Evolutionary conservation across 2,888 invertebrate genomes (phyloP), one percentile per base, ranked within the genome.

Genomic region (Heteromurus nitidus): DNA sequence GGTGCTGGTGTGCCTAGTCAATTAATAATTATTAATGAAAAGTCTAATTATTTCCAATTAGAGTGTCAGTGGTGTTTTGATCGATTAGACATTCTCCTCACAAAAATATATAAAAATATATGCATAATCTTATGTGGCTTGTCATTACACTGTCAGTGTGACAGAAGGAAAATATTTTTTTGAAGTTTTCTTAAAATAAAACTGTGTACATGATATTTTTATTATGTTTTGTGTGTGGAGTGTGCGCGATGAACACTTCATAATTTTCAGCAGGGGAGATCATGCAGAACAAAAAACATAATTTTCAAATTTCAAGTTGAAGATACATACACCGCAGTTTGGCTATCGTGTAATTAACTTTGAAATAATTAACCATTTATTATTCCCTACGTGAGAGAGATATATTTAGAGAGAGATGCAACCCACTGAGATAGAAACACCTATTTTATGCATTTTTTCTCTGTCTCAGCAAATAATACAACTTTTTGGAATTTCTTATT

Each of bases 1-100:
- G n/a, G n/a, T n/a, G n/a, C n/a, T n/a, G n/a, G n/a, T n/a, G n/a
- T n/a, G 30, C 9, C 36, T 28, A 60, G 62, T 30, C 72, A 72
- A 72, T 72, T 72, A 44, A 72, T 62, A 72, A 72, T 72, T 72
- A 70, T 58, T 70, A 70, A 58, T 62, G 47, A 47, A 72, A 58
- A 58, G 60, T 30, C 47, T 72, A 72, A 72, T 72, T 72, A 72
- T 30, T 44, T n/a, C 62, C 44, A 60, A 72, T 72, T 72, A 62
- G 47, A 16, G 20, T 72, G 72, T 72, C 72, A 72, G 28, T 55
- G 31, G 26, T 44, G 24, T 62, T 72, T 72, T 72, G 72, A 72
- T 72, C 22, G 47, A 72, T 72, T 72, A 30, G 11, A 18, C 42
- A 28, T 55, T 69, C 55, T 31, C 31, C 30, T 0, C 24, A 36